Evolutionary conservation across 2,888 invertebrate genomes (phyloP).

Genomic region (Drosophila antonietae): DNA sequence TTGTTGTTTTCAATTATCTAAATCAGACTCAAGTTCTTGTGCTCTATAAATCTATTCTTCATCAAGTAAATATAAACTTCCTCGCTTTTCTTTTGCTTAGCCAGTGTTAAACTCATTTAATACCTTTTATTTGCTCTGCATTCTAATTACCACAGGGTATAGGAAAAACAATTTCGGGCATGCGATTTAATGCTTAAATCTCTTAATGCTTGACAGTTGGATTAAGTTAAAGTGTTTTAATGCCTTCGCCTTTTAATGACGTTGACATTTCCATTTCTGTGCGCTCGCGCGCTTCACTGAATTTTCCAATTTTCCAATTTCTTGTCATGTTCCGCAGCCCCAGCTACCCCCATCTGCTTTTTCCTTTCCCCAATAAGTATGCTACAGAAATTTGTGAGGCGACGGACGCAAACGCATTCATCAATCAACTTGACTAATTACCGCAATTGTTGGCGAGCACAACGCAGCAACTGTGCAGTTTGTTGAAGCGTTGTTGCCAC

Average conservation of each 20-base stretch:
- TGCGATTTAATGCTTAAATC: constrained; percentile 65
- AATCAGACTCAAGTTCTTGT: no score
- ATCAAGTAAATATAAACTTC: neutral
- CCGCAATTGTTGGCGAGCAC: constrained; percentile 45
- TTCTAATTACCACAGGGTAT: constrained; percentile 16
- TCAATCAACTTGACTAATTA: constrained; percentile 79
- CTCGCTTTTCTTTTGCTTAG: neutral
- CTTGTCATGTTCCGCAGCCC: constrained; percentile 12
- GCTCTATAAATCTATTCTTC: neutral
- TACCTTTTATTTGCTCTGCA: no score
- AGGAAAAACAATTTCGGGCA: constrained; percentile 27
- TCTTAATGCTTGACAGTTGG: constrained; percentile 50
- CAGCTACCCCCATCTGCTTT: neutral
- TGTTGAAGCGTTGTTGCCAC: constrained; percentile 20
- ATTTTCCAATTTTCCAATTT: constrained; percentile 59
- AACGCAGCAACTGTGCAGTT: constrained; percentile 20
- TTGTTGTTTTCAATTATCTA: no score
- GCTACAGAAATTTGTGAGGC: constrained; percentile 33
- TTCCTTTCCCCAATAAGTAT: constrained; percentile 40
- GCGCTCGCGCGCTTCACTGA: constrained; percentile 43
- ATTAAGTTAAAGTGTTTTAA: constrained; percentile 49
- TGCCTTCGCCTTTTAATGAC: constrained; percentile 61
- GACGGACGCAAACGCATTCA: constrained; percentile 46
- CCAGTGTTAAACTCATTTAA: no score
- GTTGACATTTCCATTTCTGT: constrained; percentile 66